Evolutionary conservation across 2,113 vertebrate genomes (phyloP).

Genomic region (Tympanuchus pallidicinctus): DNA sequence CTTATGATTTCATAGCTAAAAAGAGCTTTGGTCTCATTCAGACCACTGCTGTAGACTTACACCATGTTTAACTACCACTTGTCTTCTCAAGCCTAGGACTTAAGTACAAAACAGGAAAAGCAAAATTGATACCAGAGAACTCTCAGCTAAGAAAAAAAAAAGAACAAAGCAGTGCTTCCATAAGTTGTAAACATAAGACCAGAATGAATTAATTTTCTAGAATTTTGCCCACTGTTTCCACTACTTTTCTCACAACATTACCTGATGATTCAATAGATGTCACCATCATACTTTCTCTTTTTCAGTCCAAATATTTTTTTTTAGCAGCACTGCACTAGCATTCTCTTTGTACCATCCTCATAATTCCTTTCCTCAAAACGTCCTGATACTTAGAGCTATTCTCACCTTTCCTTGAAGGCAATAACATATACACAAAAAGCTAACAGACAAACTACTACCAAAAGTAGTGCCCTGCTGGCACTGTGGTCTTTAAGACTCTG

Average conservation of each 20-base stretch:
- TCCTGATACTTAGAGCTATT: neutral
- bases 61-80: neutral
- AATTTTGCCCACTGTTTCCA: neutral
- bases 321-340: neutral
- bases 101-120: fast-evolving
- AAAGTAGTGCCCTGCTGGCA: neutral
- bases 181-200: neutral
- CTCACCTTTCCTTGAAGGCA: neutral
- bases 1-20: neutral
- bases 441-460: neutral
- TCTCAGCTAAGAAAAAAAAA: neutral
- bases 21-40: neutral
- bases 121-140: neutral
- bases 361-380: neutral
- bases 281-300: neutral
- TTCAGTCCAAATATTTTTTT: neutral
- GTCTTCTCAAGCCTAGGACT: neutral
- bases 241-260: neutral
- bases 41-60: neutral
- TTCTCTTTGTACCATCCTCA: neutral
- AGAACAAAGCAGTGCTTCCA: neutral
- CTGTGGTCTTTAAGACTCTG: neutral
- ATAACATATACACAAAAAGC: neutral
- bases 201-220: neutral
- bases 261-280: neutral